These are phyloP conservation scores for Tachyglossus aculeatus DNA, from an alignment of 2,797 vertebrate genomes.

Conservation along the genomic window DNA sequence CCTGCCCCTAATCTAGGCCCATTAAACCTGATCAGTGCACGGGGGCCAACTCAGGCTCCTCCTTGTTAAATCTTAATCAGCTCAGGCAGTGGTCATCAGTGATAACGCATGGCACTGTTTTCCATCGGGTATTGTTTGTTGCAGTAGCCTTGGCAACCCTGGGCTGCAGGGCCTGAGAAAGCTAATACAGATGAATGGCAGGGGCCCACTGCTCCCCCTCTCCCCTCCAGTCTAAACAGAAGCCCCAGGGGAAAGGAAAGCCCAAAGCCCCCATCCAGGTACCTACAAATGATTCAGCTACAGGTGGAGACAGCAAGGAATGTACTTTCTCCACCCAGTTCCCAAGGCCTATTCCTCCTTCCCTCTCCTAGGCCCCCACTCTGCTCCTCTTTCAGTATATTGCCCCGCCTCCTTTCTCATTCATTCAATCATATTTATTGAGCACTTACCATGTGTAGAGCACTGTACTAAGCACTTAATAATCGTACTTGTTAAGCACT, in stretches of 20 bases:
- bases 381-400: no score
- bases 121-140: conserved; percentile 69
- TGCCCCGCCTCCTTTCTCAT: no score
- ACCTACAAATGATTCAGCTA: no score
- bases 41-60: conserved; percentile 46
- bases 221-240: neutral
- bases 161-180: conserved; percentile 65
- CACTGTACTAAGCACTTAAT: no score
- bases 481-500: no score
- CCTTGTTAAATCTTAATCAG: conserved; percentile 80
- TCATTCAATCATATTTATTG: no score
- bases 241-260: neutral
- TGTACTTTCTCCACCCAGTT: no score
- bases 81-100: conserved; percentile 67
- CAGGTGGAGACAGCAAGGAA: no score
- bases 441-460: no score
- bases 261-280: no score
- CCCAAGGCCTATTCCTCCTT: no score
- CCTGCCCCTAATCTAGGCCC: neutral
- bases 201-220: conserved; percentile 37
- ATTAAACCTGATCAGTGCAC: neutral
- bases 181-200: conserved; percentile 70
- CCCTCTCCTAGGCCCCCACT: no score
- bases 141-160: conserved; percentile 67
- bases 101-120: conserved; percentile 70